Conservation (phyloP, 2,113 vertebrate genomes). For the Chrysochloris asiatica region DNA sequence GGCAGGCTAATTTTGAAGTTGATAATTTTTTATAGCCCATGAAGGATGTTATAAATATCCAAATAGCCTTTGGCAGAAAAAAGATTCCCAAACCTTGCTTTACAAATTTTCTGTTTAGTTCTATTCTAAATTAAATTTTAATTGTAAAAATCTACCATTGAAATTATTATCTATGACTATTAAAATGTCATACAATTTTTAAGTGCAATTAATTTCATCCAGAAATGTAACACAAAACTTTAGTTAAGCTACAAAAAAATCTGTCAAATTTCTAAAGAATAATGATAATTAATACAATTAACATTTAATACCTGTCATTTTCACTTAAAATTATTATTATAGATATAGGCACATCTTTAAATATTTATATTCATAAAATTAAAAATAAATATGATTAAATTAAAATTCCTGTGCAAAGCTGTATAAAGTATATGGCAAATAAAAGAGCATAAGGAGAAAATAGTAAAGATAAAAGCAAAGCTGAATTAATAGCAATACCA, state of each 20-base stretch:
- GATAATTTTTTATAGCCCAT: no score
- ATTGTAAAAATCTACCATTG: neutral
- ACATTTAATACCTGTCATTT: neutral
- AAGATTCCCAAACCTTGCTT: no score
- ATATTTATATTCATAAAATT: neutral
- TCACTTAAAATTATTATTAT: neutral
- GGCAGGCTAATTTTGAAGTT: no score
- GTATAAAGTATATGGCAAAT: neutral
- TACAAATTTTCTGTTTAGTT: neutral
- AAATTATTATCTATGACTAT: neutral
- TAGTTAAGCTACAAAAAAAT: neutral
- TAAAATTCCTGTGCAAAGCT: slow-evolving; percentile 5
- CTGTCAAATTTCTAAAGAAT: neutral
- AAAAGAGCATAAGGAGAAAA: neutral
- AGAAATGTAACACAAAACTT: neutral
- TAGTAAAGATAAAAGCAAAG: neutral
- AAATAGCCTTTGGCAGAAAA: no score
- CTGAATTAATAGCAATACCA: neutral
- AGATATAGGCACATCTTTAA: neutral
- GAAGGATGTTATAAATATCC: no score
- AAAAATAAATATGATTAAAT: neutral
- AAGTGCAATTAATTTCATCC: neutral
- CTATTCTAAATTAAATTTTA: neutral
- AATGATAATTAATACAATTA: neutral
- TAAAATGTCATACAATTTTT: neutral